Percentiles rank a stretch among this genome's conserved stretches.
phyloP scores from a whole-genome alignment of 2,797 vertebrate species.

The Orestias chungarensis region DNA sequence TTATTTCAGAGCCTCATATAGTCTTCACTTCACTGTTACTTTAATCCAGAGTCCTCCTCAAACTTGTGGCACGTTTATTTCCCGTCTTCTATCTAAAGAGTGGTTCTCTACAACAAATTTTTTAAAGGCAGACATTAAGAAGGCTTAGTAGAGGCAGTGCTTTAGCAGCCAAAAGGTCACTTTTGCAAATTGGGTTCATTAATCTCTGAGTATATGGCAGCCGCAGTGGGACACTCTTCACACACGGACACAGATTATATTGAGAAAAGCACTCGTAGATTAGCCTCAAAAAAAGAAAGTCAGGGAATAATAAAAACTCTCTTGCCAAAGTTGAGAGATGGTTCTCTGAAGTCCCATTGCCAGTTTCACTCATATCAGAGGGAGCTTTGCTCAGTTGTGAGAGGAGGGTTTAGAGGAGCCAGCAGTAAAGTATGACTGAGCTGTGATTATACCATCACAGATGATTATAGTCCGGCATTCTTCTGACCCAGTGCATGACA shows the following conservation, averaged over 20 bases:
- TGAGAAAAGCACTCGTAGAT: conserved; percentile 73
- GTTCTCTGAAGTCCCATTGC: conserved; percentile 73
- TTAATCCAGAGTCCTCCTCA: conserved; percentile 70
- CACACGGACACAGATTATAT: conserved; percentile 80
- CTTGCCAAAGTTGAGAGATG: conserved; percentile 63
- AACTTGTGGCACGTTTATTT: conserved; percentile 67
- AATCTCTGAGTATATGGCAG: conserved; percentile 82
- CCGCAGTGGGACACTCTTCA: conserved; percentile 76
- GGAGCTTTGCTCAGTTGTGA: conserved; percentile 23
- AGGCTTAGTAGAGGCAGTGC: conserved; percentile 76
- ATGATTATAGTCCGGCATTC: conserved; percentile 71
- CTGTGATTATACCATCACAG: conserved; percentile 76
- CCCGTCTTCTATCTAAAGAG: conserved; percentile 71
- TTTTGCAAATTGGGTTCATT: conserved; percentile 87
- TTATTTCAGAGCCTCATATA: conserved; percentile 40
- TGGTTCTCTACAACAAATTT: conserved; percentile 75
- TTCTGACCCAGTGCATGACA: conserved; percentile 66
- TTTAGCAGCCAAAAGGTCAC: conserved; percentile 84
- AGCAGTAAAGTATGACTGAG: conserved; percentile 69
- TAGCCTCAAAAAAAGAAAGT: conserved; percentile 73
- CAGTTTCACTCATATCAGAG: conserved; percentile 74
- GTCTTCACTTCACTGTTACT: conserved; percentile 56
- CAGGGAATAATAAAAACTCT: conserved; percentile 75
- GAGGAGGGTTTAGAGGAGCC: conserved; percentile 53
- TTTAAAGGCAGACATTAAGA: conserved; percentile 80